Evolutionary conservation across 1,140 invertebrate species (phyloP).

Genomic region (Listronotus bonariensis): DNA sequence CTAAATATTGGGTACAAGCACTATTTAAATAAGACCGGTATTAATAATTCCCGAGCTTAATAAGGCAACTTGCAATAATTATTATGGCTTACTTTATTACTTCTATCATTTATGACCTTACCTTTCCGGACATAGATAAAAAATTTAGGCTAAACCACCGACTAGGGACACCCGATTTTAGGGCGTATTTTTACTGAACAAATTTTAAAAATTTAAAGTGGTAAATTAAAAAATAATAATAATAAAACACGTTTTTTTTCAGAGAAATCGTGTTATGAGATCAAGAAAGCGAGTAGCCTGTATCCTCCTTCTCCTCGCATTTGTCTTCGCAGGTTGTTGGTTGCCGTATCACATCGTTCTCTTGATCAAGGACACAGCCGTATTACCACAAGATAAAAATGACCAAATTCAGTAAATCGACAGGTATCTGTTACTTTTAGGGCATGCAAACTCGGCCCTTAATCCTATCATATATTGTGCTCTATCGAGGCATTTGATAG

Average conservation of each 20-base stretch:
- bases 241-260: conserved; percentile 54
- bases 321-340: conserved; percentile 79
- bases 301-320: conserved; percentile 73
- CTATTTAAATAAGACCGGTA: no score
- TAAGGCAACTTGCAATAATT: no score
- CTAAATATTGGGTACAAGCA: no score
- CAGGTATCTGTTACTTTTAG: conserved; percentile 61
- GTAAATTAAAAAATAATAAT: no score
- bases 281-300: conserved; percentile 73
- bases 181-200: no score
- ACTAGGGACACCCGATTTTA: no score
- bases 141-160: no score
- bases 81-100: no score
- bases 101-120: no score
- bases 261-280: conserved; percentile 67
- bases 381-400: neutral
- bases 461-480: conserved; percentile 90
- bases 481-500: conserved; percentile 88
- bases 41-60: no score
- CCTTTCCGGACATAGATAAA: no score
- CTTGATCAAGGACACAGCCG: conserved; percentile 68
- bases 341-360: conserved; percentile 75
- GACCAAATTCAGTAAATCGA: conserved; percentile 51
- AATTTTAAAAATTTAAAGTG: no score
- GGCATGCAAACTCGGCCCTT: conserved; percentile 81